Evolutionary conservation across 2,113 vertebrate species (phyloP), one percentile per base, ranked within the genome.

Genomic region (Neofelis nebulosa): DNA sequence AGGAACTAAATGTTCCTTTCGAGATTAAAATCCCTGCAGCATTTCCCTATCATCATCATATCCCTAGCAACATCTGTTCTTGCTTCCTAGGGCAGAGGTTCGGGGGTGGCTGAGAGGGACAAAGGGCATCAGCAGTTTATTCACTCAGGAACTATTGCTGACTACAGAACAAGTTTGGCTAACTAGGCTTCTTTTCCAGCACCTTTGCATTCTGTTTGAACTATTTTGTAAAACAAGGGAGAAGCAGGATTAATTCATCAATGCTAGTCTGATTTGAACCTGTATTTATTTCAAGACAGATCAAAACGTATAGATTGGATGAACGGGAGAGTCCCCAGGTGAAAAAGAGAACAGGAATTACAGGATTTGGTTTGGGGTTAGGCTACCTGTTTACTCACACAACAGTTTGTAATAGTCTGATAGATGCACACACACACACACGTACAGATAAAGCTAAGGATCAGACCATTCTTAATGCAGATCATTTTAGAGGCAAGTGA

Each of bases 201-300:
- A 29, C 29, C 36, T 65, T 0, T 76, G 25, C 5, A 48, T 50
- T 96, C 61, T 95, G 33, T 80, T 81, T 94, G 41, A 96, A 81
- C 18, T 91, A 9, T 68, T 93, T 76, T 90, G 7, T 66, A 57
- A 95, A 96, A 96, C 10, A 66, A 68, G 73, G 73, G 45, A 52
- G 78, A 25, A 41, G 13, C n/a, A 61, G 38, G 36, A 0, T 89
- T 84, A 91, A 79, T 93, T 92, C 6, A 74, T 93, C 65, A 88
- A 63, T 11, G 41, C 11, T 55, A 38, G 21, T 83, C 27, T 92
- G 66, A 61, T 36, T 69, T 79, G 68, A 78, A 61, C 7, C 57
- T 92, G 86, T 74, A 36, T 76, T 55, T 91, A 81, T 74, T 90
- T 63, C 19, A 92, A 68, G 69, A 94, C 9, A 74, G 74, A 85